A percentile compares a stretch with the other conserved stretches of the same genome.
Evolutionary conservation across 2,113 vertebrate genomes (phyloP).

Genomic region (Pelusios castaneus): DNA sequence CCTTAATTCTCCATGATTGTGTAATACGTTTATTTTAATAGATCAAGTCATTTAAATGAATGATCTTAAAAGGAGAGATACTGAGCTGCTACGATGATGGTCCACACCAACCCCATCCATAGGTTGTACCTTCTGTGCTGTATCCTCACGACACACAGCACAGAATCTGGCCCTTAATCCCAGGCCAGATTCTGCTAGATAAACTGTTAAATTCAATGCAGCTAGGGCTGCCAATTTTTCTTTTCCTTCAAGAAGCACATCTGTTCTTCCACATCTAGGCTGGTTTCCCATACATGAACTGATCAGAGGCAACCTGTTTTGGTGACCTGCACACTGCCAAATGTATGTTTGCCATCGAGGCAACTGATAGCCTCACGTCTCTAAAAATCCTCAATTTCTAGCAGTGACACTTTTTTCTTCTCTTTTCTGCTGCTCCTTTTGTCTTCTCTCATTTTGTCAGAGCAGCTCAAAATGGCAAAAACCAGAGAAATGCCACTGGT

Average conservation of each 20-base stretch:
- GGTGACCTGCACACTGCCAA: slow-evolving; percentile 54
- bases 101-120: background rate
- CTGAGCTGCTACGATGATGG: background rate
- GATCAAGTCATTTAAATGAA: background rate
- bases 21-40: fast-evolving
- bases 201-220: background rate
- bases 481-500: background rate
- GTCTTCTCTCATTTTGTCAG: background rate
- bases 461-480: background rate
- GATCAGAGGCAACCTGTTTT: slow-evolving; percentile 48
- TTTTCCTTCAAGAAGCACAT: slow-evolving; percentile 46
- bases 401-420: background rate
- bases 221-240: slow-evolving; percentile 32
- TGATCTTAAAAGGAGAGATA: background rate
- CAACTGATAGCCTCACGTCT: background rate
- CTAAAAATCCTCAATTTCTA: background rate
- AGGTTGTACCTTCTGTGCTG: slow-evolving; percentile 9
- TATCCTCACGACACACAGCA: background rate
- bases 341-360: slow-evolving; percentile 47
- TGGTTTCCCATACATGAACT: background rate
- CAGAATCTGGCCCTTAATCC: background rate
- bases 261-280: slow-evolving; percentile 22
- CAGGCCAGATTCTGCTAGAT: background rate
- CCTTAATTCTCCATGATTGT: background rate
- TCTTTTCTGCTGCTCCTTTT: background rate